Base-by-base conservation (phyloP, 2,113 vertebrate species). In the Tursiops truncatus region DNA sequence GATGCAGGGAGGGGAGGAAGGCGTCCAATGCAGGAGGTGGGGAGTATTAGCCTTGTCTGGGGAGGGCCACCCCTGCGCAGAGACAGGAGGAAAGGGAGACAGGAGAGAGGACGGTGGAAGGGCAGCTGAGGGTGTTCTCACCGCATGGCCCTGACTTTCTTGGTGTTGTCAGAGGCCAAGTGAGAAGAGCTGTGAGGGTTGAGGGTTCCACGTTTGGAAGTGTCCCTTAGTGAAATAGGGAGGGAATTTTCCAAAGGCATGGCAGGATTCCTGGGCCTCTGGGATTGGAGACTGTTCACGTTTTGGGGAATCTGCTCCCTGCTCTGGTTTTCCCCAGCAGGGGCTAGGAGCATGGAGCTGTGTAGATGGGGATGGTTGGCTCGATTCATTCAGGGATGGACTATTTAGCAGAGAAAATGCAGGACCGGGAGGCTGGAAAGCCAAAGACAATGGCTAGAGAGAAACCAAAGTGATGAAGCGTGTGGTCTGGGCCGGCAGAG, bases 71-170 rank as follows among this genome's bases (percentile, higher is more conserved):
- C 28, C 28, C 18, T 23, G 36, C 25, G 21, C 50, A 1, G 3
- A 8, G 79, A 50, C 6, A 2, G 3, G 25, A 47, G 36, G 63
- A 15, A 6, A 65, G 44, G 38, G 36, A 33, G 44, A 12, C 44
- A 17, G n/a, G 25, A 28, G 53, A 4, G 4, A 25, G 28, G 60
- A 25, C 12, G 5, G 3, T 15, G 18, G 41, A 33, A 47, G 58
- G 77, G 25, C 26, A 0, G 10, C 2, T 9, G 63, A 44, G 41
- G 28, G 53, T 1, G 0, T 36, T 8, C 47, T 36, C 25, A 2
- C 41, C 25, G 20, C 4, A 14, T 10, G 41, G 20, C 56, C 41
- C 63, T 23, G 41, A 41, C 68, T 33, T 50, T 44, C 71, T 60
- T 0, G 17, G 33, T 53, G 73, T 73, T 26, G 2, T 70, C 68